Conservation (phyloP, 2,797 vertebrate genomes). For the Eulemur albifrons region DNA sequence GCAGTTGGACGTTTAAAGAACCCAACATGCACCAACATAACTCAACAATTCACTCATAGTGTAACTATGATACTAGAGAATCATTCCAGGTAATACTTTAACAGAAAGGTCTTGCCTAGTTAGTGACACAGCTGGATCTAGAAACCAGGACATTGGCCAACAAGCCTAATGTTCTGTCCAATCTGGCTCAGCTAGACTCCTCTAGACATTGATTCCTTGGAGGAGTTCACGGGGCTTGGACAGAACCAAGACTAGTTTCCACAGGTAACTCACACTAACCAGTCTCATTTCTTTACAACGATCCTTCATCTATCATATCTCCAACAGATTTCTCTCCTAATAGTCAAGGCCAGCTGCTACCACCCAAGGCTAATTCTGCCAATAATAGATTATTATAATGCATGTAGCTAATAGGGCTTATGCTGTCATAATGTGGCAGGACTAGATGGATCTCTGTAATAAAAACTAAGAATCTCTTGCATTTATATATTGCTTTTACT, state of each 20-base stretch:
- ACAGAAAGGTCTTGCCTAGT: neutral
- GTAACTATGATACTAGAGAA: neutral
- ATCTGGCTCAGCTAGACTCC: neutral
- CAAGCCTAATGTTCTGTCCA: neutral
- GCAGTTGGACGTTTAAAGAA: neutral
- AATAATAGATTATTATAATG: constrained; percentile 70
- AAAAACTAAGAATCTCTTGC: constrained; percentile 56
- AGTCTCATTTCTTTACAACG: constrained; percentile 4
- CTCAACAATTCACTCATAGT: neutral
- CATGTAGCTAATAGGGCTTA: constrained; percentile 56
- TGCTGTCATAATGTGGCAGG: constrained; percentile 60
- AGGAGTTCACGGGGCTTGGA: neutral
- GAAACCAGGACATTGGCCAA: neutral
- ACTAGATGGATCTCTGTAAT: constrained; percentile 69
- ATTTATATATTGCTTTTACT: constrained; percentile 60
- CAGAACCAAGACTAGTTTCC: neutral
- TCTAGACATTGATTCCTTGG: neutral
- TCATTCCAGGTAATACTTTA: neutral
- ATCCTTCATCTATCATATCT: neutral
- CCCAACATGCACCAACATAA: neutral
- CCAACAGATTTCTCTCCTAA: constrained; percentile 10
- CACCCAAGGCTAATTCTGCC: constrained; percentile 61
- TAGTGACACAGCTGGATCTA: neutral
- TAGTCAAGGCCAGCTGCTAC: constrained; percentile 55
- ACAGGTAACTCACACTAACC: neutral